phyloP scores from a whole-genome alignment of 2,888 invertebrate species.

The Tryphoninae sp. region DNA sequence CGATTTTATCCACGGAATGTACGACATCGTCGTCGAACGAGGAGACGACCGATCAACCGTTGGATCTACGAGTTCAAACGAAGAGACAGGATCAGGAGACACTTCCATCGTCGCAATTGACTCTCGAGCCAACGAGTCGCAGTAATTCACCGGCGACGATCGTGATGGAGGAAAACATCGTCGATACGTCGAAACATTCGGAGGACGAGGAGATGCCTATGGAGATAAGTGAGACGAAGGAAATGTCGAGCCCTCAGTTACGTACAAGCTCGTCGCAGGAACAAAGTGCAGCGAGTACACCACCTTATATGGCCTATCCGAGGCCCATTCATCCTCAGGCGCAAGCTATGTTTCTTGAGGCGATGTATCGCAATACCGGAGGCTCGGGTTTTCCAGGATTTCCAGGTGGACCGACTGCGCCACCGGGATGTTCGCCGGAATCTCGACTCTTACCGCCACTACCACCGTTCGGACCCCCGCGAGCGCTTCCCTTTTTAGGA shows the following conservation, averaged over 20 bases:
- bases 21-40: conserved; percentile 56
- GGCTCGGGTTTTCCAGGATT: conserved; percentile 81
- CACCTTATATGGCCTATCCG: conserved; percentile 89
- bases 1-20: conserved; percentile 26
- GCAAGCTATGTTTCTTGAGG: conserved; percentile 84
- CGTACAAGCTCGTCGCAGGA: conserved; percentile 66
- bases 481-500: conserved; percentile 90
- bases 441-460: conserved; percentile 85
- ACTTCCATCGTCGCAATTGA: conserved; percentile 58
- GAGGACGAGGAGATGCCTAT: conserved; percentile 63
- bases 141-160: conserved; percentile 47
- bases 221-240: conserved; percentile 60
- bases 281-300: conserved; percentile 72
- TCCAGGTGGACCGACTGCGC: conserved; percentile 82
- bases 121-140: conserved; percentile 59
- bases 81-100: conserved; percentile 69
- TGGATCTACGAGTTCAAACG: conserved; percentile 77
- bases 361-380: conserved; percentile 74
- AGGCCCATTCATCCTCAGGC: conserved; percentile 91
- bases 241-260: conserved; percentile 60
- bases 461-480: conserved; percentile 85
- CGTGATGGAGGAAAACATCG: conserved; percentile 40
- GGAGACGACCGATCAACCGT: conserved; percentile 74
- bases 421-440: conserved; percentile 73
- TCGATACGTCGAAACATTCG: conserved; percentile 56